Conservation (phyloP, 1,140 invertebrate genomes). For the Frieseomelitta varia region DNA sequence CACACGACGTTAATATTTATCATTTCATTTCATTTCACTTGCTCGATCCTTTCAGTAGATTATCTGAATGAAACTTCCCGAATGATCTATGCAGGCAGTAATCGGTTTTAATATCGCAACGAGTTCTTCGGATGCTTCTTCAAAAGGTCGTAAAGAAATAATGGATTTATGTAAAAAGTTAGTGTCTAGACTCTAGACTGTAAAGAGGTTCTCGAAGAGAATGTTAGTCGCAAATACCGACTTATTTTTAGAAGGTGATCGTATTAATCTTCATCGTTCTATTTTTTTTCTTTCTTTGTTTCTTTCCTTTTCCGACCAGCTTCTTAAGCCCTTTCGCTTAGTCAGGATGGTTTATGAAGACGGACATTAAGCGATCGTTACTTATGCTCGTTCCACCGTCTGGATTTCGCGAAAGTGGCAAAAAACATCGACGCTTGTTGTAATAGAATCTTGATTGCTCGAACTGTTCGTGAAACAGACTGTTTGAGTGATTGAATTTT, state of each 20-base stretch:
- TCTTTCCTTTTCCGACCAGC: neutral
- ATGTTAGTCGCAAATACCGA: neutral
- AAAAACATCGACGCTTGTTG: neutral
- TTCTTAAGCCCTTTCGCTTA: neutral
- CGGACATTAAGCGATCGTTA: neutral
- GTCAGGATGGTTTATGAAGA: neutral
- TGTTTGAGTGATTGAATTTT: neutral
- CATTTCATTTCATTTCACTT: neutral
- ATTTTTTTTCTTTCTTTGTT: neutral
- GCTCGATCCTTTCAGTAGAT: neutral
- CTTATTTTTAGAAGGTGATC: neutral
- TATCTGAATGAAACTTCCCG: neutral
- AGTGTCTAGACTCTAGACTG: neutral
- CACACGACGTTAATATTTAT: neutral
- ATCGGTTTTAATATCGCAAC: neutral
- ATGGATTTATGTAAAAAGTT: conserved; percentile 4
- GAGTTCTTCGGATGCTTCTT: neutral
- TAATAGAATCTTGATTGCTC: neutral
- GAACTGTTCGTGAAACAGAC: neutral
- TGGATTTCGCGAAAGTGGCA: neutral
- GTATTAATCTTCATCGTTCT: conserved; percentile 2
- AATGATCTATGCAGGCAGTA: neutral
- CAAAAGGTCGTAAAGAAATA: conserved; percentile 3
- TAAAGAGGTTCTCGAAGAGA: neutral
- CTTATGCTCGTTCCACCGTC: neutral